Evolutionary conservation across 2,113 vertebrate genomes (phyloP).

Genomic region (Tinamus guttatus): DNA sequence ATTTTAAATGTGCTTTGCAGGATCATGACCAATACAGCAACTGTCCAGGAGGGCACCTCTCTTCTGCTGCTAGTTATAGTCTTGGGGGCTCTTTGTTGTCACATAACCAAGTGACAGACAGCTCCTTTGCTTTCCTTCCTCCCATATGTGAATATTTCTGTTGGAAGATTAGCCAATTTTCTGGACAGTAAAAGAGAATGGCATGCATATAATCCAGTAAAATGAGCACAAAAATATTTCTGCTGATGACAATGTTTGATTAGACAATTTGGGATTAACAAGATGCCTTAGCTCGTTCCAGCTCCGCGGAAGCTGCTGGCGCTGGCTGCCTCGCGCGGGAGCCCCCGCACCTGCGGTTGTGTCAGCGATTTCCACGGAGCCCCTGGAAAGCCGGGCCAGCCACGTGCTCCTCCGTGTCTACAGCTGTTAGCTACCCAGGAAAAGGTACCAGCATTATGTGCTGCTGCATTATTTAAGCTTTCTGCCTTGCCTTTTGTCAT

Average conservation of each 20-base stretch:
- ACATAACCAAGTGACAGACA: background rate
- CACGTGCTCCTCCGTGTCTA: conserved; percentile 26
- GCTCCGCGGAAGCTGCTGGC: background rate
- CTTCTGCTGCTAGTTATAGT: background rate
- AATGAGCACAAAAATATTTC: background rate
- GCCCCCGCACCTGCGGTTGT: conserved; percentile 37
- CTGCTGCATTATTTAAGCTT: background rate
- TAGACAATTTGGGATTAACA: background rate
- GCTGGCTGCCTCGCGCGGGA: conserved; percentile 11
- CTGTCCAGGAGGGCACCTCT: background rate
- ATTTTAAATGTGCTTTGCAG: background rate
- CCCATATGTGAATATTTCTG: background rate
- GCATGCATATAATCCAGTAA: background rate
- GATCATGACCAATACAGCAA: background rate
- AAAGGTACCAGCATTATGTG: background rate
- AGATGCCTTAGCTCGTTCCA: conserved; percentile 6
- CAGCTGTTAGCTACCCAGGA: background rate
- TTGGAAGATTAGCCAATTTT: background rate
- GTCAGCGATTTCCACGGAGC: conserved; percentile 51
- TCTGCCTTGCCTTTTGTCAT: background rate
- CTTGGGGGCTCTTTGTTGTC: background rate
- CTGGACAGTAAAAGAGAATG: background rate
- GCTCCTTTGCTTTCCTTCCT: background rate
- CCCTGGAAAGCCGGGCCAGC: background rate
- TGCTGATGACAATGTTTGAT: background rate